Conservation (phyloP, 2,797 vertebrate genomes). For the Agapornis canus region DNA sequence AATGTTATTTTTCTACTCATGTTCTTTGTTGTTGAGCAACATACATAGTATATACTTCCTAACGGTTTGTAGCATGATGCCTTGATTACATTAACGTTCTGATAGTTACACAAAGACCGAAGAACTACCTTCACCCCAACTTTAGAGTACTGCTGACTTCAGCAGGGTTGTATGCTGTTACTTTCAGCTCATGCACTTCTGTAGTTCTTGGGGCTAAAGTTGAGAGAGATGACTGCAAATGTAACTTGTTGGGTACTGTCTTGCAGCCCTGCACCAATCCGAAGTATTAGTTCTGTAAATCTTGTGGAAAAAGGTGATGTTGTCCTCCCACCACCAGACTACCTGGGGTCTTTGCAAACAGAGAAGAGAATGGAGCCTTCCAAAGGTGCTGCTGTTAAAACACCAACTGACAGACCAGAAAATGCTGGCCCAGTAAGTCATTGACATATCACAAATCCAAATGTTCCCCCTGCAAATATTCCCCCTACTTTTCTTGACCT, state of each 20-base stretch:
- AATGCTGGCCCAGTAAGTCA: constrained; percentile 64
- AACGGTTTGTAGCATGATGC: neutral
- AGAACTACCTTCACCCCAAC: neutral
- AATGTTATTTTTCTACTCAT: neutral
- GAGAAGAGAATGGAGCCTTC: constrained; percentile 31
- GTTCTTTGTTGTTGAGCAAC: neutral
- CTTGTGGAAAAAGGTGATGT: constrained; percentile 81
- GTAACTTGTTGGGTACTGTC: neutral
- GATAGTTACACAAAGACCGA: neutral
- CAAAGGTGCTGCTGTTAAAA: constrained; percentile 33
- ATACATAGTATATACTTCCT: neutral
- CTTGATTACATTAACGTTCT: neutral
- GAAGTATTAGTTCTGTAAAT: constrained; percentile 82
- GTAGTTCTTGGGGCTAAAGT: neutral
- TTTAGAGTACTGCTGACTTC: neutral
- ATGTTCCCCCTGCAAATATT: neutral
- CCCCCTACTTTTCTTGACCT: neutral
- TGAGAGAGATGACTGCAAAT: neutral
- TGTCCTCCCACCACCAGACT: constrained; percentile 90
- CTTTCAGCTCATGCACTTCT: neutral
- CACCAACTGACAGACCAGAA: neutral
- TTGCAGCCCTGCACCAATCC: constrained; percentile 75
- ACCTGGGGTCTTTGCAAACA: constrained; percentile 76
- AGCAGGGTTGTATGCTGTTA: accelerated
- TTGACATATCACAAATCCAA: neutral